A percentile compares a stretch with the other conserved stretches of the same genome.
Evolutionary conservation across 1,140 invertebrate species (phyloP).

Genomic region (Theocolax elegans): DNA sequence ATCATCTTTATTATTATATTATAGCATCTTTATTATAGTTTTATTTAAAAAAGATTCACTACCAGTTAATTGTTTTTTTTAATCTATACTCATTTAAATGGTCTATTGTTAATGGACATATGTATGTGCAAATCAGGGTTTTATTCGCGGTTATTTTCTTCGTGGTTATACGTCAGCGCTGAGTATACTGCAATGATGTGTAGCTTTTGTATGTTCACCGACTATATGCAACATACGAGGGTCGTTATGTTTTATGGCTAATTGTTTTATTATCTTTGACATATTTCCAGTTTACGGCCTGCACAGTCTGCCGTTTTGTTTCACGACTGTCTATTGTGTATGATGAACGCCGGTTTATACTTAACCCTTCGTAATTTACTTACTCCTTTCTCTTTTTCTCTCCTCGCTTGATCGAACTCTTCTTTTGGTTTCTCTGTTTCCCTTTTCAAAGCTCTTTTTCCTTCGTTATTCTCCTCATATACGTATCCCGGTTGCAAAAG

Average conservation of each 20-base stretch:
- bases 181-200: conserved; percentile 39
- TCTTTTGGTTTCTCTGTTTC: too few species aligned
- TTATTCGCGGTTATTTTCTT: conserved; percentile 24
- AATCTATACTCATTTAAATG: conserved; percentile 7
- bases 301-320: conserved; percentile 61
- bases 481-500: too few species aligned
- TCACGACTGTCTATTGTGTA: conserved; percentile 66
- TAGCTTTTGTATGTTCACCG: conserved; percentile 47
- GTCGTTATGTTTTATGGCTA: conserved; percentile 70
- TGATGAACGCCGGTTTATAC: conserved; percentile 58
- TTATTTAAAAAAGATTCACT: too few species aligned
- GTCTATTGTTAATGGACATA: conserved; percentile 24
- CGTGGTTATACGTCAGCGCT: neutral
- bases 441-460: too few species aligned
- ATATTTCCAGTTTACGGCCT: conserved; percentile 68
- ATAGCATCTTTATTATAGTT: too few species aligned
- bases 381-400: too few species aligned
- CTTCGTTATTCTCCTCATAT: too few species aligned
- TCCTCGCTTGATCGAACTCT: too few species aligned
- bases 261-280: conserved; percentile 71
- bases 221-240: conserved; percentile 61
- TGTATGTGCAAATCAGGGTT: neutral
- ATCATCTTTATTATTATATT: too few species aligned
- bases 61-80: too few species aligned
- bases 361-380: conserved; percentile 24